Conservation (phyloP, 2,888 invertebrate species). For the Lasioglossum oenotherae region DNA sequence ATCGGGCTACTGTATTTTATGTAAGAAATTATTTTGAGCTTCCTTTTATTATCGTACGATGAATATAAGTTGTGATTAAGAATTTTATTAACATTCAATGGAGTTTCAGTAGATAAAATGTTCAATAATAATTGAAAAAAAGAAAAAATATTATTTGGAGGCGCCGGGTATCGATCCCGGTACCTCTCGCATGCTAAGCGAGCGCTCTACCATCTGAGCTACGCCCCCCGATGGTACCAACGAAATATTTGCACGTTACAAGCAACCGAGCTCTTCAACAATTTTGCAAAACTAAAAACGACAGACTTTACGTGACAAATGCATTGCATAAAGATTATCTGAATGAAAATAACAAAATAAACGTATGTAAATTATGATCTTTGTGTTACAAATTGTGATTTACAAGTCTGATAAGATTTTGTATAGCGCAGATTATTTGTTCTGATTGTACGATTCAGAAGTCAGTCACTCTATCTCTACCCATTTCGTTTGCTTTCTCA, state of each 20-base stretch:
- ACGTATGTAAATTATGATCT: background rate
- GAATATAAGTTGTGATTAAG: too few species aligned
- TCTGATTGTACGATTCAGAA: background rate
- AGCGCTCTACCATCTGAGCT: slow-evolving; percentile 84
- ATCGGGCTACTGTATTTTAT: too few species aligned
- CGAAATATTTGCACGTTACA: background rate
- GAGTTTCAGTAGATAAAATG: background rate
- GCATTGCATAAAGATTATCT: background rate
- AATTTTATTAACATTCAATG: background rate
- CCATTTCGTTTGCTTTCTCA: slow-evolving; percentile 67
- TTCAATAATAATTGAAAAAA: background rate
- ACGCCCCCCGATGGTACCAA: slow-evolving; percentile 74
- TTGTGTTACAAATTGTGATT: background rate
- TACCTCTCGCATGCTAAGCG: slow-evolving; percentile 84
- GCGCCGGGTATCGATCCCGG: slow-evolving; percentile 82
- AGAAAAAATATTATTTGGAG: slow-evolving; percentile 67
- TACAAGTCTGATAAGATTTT: background rate
- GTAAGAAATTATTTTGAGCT: too few species aligned
- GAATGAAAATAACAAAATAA: background rate
- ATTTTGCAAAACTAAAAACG: background rate
- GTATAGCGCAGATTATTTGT: background rate
- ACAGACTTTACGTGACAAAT: background rate
- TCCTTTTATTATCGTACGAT: too few species aligned
- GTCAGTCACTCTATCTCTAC: background rate
- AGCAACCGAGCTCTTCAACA: background rate